Conservation (phyloP, 2,797 vertebrate genomes). For the Halcyon smyrnensis region DNA sequence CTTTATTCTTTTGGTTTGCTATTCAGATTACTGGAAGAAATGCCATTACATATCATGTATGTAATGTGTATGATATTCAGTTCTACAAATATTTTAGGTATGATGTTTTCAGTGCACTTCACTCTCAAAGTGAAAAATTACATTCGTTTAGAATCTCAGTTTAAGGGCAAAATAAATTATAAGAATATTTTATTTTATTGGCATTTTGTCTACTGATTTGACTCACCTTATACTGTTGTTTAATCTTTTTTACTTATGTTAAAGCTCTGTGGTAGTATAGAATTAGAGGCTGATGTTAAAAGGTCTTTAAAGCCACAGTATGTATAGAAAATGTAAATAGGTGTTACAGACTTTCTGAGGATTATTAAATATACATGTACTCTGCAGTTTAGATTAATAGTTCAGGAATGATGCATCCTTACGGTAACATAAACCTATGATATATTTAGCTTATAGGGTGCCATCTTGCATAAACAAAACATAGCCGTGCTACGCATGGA, state of each 20-base stretch:
- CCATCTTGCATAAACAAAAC: conserved; percentile 67
- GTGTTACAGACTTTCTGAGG: conserved; percentile 59
- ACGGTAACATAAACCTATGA: conserved; percentile 62
- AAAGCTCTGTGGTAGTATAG: conserved; percentile 60
- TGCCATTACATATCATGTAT: neutral
- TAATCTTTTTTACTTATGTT: conserved; percentile 63
- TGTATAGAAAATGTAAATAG: conserved; percentile 74
- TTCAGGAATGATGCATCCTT: conserved; percentile 51
- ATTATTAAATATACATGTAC: conserved; percentile 78
- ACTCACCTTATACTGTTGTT: neutral
- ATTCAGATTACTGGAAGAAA: neutral
- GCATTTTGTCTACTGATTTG: conserved; percentile 54
- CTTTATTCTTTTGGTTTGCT: neutral
- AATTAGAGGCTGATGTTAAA: conserved; percentile 67
- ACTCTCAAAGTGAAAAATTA: conserved; percentile 8
- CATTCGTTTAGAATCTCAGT: conserved; percentile 42
- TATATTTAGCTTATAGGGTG: conserved; percentile 61
- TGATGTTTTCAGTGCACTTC: neutral
- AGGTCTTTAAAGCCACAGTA: conserved; percentile 63
- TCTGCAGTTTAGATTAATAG: conserved; percentile 71
- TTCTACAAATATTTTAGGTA: conserved; percentile 43
- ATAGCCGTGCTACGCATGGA: neutral
- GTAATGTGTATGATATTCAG: neutral
- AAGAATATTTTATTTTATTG: neutral
- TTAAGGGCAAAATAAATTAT: conserved; percentile 34